Evolutionary conservation across 2,113 vertebrate genomes (phyloP).

Genomic region (Chelonoidis abingdonii): DNA sequence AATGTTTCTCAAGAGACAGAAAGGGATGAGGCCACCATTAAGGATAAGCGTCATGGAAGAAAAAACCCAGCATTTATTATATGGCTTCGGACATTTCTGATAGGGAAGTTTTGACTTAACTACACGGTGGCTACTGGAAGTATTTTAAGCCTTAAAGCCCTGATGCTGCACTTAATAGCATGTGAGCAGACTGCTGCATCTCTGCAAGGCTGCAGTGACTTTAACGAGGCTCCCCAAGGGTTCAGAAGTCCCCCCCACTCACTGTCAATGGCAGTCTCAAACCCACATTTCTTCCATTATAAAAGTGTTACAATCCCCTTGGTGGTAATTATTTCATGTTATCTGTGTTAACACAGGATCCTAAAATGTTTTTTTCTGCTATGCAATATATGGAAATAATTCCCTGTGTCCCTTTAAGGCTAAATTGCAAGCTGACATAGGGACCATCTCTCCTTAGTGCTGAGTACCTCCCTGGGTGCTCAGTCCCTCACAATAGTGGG

Average conservation of each 20-base stretch:
- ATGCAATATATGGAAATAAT: too few species aligned
- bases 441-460: too few species aligned
- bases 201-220: neutral
- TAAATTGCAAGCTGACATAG: too few species aligned
- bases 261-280: fast-evolving
- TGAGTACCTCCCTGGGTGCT: too few species aligned
- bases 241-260: neutral
- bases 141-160: neutral
- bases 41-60: neutral
- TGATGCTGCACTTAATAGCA: fast-evolving
- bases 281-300: neutral
- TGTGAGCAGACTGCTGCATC: neutral
- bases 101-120: neutral
- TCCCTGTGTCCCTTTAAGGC: too few species aligned
- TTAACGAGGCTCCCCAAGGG: neutral
- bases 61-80: neutral
- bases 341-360: neutral
- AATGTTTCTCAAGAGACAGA: neutral
- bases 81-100: neutral
- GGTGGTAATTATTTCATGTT: neutral
- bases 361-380: too few species aligned
- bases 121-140: neutral
- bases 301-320: fast-evolving
- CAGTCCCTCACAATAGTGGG: too few species aligned
- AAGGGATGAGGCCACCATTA: neutral